These are phyloP conservation scores for Sus scrofa DNA, from an alignment of 2,113 vertebrate genomes.

Conservation along the genomic window DNA sequence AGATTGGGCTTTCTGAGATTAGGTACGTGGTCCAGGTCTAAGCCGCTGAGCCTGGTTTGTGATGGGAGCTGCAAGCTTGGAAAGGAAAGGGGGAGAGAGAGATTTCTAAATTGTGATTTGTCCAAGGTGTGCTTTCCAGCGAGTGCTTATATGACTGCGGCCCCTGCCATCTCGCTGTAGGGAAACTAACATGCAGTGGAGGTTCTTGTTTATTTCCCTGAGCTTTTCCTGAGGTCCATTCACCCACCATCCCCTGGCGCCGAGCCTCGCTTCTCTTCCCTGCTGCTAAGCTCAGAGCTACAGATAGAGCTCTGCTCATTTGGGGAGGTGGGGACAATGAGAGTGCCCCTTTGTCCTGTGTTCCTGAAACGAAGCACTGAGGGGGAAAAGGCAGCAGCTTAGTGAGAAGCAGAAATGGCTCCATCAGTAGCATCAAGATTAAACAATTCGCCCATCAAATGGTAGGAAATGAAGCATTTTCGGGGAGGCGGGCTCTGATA, in stretches of 20 bases:
- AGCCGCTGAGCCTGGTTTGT: neutral
- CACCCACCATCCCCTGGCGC: neutral
- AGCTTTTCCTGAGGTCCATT: neutral
- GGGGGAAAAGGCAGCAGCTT: neutral
- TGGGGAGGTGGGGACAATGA: conserved; percentile 8
- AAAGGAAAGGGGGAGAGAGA: neutral
- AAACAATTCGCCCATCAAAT: conserved; percentile 27
- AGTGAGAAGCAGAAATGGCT: conserved; percentile 26
- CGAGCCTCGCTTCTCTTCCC: neutral
- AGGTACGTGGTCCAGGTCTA: neutral
- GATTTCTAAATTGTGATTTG: neutral
- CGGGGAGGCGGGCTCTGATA: neutral
- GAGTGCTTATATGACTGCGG: neutral
- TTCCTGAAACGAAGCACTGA: conserved; percentile 43
- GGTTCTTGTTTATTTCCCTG: conserved; percentile 35
- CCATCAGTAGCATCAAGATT: neutral
- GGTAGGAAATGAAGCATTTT: conserved; percentile 55
- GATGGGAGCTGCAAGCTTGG: neutral
- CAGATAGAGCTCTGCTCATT: neutral
- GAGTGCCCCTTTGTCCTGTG: neutral
- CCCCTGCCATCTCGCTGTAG: neutral
- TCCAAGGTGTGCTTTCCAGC: neutral
- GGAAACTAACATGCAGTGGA: neutral
- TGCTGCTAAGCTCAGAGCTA: neutral
- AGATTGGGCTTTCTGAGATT: neutral